A percentile compares a stretch with the other conserved stretches of the same genome.
Evolutionary conservation across 2,113 vertebrate species (phyloP).

Genomic region (Chlamydotis undulata): DNA sequence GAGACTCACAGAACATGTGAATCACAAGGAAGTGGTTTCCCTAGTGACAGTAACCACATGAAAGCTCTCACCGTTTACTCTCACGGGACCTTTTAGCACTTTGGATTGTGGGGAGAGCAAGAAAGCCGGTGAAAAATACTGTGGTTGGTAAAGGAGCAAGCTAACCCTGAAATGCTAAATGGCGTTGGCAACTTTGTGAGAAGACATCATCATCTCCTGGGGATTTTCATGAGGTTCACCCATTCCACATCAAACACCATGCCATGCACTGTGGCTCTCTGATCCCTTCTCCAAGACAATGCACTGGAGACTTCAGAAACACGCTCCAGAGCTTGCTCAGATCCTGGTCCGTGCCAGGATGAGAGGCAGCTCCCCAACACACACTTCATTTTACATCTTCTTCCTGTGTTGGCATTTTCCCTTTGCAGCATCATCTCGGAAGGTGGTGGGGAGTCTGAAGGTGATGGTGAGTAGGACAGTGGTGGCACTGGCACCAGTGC

Average conservation of each 20-base stretch:
- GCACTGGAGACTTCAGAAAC: background rate
- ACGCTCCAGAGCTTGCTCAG: background rate
- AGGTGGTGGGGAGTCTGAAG: background rate
- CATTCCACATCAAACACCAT: background rate
- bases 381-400: accelerated
- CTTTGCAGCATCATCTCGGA: background rate
- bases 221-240: background rate
- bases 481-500: background rate
- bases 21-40: conserved; percentile 68
- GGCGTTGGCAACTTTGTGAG: background rate
- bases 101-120: conserved; percentile 55
- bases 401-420: background rate
- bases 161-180: background rate
- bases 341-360: background rate
- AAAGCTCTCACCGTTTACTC: conserved; percentile 60
- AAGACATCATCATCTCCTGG: background rate
- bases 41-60: conserved; percentile 69
- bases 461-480: background rate
- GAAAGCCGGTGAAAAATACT: conserved; percentile 1
- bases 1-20: conserved; percentile 58
- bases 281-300: background rate
- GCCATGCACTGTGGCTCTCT: background rate
- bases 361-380: background rate
- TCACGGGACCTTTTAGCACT: conserved; percentile 62
- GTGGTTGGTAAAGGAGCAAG: conserved; percentile 17